These are phyloP conservation scores for Apostichopus japonicus DNA, from an alignment of 35 echinoderm and acorn worm genomes.

Conservation along the genomic window DNA sequence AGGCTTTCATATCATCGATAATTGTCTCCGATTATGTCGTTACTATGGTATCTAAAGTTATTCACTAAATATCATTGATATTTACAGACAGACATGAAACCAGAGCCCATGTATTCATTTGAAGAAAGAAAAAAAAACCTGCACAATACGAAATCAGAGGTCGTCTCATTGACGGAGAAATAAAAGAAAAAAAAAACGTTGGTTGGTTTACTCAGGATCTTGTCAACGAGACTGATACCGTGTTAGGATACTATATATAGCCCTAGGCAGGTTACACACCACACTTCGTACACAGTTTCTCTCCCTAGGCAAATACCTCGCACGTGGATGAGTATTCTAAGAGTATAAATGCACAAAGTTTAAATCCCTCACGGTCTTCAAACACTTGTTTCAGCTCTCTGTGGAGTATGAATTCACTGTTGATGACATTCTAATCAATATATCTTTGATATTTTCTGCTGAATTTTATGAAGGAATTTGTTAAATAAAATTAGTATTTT, in stretches of 20 bases:
- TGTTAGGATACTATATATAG: not conserved
- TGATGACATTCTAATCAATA: not conserved
- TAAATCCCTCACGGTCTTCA: not conserved
- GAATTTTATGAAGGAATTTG: not conserved
- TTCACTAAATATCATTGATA: too few relatives aligned
- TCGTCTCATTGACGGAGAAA: not conserved
- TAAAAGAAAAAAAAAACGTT: not conserved
- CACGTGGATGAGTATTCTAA: conserved; percentile 26
- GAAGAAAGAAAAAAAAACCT: not conserved
- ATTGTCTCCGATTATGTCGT: too few relatives aligned
- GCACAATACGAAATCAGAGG: too few relatives aligned
- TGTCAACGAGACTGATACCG: conserved; percentile 6
- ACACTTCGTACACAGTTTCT: conserved; percentile 31
- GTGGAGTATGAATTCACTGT: not conserved
- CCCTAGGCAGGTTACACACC: conserved; percentile 29
- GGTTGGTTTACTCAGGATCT: not conserved
- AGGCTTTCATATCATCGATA: too few relatives aligned
- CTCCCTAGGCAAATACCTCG: conserved; percentile 39
- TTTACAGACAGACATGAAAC: not conserved
- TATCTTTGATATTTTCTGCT: not conserved
- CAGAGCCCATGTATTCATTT: not conserved
- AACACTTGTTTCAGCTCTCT: not conserved
- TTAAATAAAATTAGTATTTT: not conserved
- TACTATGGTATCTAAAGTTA: too few relatives aligned
- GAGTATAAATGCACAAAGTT: not conserved